These are phyloP conservation scores for Meganola albula DNA, from an alignment of 2,888 invertebrate genomes.

Conservation along the genomic window DNA sequence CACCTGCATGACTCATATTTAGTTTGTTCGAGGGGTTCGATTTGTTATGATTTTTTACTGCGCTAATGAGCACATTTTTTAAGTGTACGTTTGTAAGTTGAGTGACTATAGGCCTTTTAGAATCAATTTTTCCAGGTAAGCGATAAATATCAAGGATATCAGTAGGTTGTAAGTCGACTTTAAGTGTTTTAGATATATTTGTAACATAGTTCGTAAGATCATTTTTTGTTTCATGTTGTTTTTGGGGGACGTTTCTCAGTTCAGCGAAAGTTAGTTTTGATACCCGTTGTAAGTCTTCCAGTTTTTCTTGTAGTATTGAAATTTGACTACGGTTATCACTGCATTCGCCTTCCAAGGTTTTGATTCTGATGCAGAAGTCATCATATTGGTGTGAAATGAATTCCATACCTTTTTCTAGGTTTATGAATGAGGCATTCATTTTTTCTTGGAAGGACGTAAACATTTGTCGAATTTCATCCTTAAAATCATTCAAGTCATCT, in stretches of 20 bases:
- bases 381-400: too few relatives aligned
- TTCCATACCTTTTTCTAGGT: too few relatives aligned
- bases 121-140: not conserved
- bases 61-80: not conserved
- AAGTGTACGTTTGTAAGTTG: not conserved
- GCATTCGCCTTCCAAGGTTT: too few relatives aligned
- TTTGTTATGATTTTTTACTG: constrained; percentile 3
- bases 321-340: too few relatives aligned
- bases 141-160: constrained; percentile 1
- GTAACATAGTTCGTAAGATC: not conserved
- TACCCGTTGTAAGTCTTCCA: constrained; percentile 3
- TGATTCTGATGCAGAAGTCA: too few relatives aligned
- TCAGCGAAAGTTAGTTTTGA: constrained; percentile 5
- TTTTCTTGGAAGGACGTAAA: too few relatives aligned
- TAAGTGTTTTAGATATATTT: not conserved
- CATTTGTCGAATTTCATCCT: too few relatives aligned
- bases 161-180: not conserved
- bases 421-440: too few relatives aligned
- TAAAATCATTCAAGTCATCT: too few relatives aligned
- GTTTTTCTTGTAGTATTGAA: constrained; percentile 3
- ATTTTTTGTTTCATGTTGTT: not conserved
- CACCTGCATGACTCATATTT: not conserved
- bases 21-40: not conserved
- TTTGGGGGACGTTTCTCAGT: constrained; percentile 4
- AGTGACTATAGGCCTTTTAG: not conserved